phyloP scores from a whole-genome alignment of 23 tunicate genomes.

The Diplosoma virens region DNA sequence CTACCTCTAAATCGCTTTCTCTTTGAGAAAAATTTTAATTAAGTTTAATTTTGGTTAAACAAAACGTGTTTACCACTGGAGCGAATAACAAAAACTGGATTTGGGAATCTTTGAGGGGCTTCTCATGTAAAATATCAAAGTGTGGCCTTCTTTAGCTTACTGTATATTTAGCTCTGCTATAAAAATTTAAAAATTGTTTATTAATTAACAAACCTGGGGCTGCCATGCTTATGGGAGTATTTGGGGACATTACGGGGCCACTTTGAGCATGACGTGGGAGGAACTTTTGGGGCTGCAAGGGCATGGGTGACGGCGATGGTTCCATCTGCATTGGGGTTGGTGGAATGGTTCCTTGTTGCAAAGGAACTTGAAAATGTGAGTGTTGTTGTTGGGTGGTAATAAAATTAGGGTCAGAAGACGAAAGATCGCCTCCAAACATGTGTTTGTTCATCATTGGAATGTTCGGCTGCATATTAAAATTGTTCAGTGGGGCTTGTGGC shows the following conservation, averaged over 20 bases:
- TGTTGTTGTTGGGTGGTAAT: constrained; percentile 18
- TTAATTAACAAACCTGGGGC: not conserved
- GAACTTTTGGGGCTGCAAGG: constrained; percentile 4
- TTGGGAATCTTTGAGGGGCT: too few species aligned
- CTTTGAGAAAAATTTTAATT: too few species aligned
- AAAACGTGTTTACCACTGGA: too few species aligned
- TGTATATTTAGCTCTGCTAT: too few species aligned
- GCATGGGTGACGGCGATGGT: not conserved
- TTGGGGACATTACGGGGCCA: constrained; percentile 2
- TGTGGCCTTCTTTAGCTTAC: too few species aligned
- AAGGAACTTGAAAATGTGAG: not conserved
- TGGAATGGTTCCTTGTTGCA: constrained; percentile 9
- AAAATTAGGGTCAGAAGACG: not conserved
- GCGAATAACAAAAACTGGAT: too few species aligned
- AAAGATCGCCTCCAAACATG: not conserved
- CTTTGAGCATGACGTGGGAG: not conserved
- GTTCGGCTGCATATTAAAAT: constrained; percentile 14
- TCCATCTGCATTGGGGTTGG: constrained; percentile 17
- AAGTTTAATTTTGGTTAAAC: too few species aligned
- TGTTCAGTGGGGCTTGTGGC: not conserved
- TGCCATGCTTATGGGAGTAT: not conserved
- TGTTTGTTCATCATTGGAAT: not conserved
- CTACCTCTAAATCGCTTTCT: too few species aligned
- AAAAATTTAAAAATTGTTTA: too few species aligned
- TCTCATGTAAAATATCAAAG: too few species aligned